Evolutionary conservation across 2,113 vertebrate species (phyloP).

Genomic region (Danionella cerebrum): DNA sequence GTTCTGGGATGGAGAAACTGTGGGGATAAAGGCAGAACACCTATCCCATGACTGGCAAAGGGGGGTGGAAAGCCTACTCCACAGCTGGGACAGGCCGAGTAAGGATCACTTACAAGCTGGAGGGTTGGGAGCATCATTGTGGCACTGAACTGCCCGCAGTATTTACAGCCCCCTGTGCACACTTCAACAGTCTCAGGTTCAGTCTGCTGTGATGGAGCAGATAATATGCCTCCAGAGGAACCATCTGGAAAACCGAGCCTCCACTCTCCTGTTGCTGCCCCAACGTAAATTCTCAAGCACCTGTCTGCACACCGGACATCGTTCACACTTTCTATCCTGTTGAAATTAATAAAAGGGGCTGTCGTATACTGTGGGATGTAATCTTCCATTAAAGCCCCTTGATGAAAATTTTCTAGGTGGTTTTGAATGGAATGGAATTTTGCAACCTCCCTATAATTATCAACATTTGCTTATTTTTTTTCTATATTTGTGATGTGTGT

Average conservation of each 20-base stretch:
- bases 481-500: too few species aligned
- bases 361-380: neutral
- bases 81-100: slow-evolving; percentile 39
- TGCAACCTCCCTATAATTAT: too few species aligned
- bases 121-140: slow-evolving; percentile 36
- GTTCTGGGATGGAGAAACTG: slow-evolving; percentile 25
- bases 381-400: neutral
- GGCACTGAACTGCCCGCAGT: slow-evolving; percentile 37
- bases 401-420: too few species aligned
- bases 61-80: slow-evolving; percentile 33
- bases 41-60: slow-evolving; percentile 36
- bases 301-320: slow-evolving; percentile 11
- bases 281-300: slow-evolving; percentile 27
- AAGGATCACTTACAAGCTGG: slow-evolving; percentile 41
- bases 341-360: neutral
- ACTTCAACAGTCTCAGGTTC: slow-evolving; percentile 45
- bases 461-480: too few species aligned
- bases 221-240: slow-evolving; percentile 43
- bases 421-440: too few species aligned
- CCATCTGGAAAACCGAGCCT: slow-evolving; percentile 44
- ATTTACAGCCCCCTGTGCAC: slow-evolving; percentile 39
- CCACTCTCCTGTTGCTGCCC: slow-evolving; percentile 30
- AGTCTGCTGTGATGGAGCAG: slow-evolving; percentile 33
- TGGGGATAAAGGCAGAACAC: slow-evolving; percentile 19
- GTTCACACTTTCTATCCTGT: neutral